Conservation (phyloP, 2,888 invertebrate genomes). For the Diplolepis rosae region DNA sequence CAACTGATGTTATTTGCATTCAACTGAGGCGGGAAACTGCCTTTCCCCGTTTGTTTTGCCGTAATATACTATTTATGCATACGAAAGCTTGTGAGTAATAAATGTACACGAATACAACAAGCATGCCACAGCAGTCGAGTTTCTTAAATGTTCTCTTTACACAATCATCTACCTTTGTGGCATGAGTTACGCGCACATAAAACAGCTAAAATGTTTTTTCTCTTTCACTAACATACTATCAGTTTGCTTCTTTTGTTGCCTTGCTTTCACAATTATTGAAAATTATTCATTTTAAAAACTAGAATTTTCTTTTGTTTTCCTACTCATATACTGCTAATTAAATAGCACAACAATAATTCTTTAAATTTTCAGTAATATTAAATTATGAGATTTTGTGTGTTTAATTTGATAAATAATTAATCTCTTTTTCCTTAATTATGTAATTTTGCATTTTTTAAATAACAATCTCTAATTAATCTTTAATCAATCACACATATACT, state of each 20-base stretch:
- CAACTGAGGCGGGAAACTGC: constrained; percentile 5
- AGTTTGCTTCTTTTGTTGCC: background rate
- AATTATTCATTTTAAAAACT: too few species aligned
- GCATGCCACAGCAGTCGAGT: background rate
- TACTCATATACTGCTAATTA: too few species aligned
- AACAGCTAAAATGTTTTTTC: background rate
- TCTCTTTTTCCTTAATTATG: too few species aligned
- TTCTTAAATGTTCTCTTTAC: constrained; percentile 25
- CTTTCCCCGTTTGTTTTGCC: constrained; percentile 17
- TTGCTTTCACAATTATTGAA: background rate
- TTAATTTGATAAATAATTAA: too few species aligned
- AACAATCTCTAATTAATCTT: too few species aligned
- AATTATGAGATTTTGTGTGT: too few species aligned
- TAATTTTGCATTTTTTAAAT: too few species aligned
- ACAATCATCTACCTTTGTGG: background rate
- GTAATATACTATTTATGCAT: background rate
- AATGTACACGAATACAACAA: background rate
- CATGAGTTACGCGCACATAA: background rate
- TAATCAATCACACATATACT: too few species aligned
- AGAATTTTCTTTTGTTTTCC: too few species aligned
- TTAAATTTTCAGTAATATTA: too few species aligned
- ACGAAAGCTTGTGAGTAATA: background rate
- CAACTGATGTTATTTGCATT: constrained; percentile 10
- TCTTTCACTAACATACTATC: background rate
- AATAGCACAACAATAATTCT: too few species aligned